Evolutionary conservation across 2,113 vertebrate species (phyloP), one percentile per base, ranked within the genome.

Genomic region (Acrocephalus kingi): DNA sequence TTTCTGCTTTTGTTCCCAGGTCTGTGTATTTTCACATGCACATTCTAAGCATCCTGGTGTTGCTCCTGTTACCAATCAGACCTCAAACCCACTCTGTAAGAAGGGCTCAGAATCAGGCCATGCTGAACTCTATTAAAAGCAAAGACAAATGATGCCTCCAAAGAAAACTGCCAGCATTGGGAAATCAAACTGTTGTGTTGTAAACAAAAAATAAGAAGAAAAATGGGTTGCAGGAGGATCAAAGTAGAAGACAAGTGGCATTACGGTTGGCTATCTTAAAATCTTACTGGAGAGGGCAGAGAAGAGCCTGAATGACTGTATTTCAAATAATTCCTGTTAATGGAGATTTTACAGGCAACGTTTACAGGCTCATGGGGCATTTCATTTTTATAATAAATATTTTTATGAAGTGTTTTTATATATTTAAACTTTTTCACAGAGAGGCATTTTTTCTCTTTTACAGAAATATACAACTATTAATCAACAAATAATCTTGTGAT

Each of bases 11-110:
- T 94, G 25, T 97, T 96, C 76, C 39, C 84, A 99, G 99, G 97
- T 99, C 99, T 20, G 98, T 99, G 98, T 99, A 99, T 97, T 99
- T 99, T 95, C 98, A 99, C 75, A 97, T 99, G 94, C 99, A 99
- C 95, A 97, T 99, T 95, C 87, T 99, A 95, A 98, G 99, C 96
- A 97, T 99, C 97, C 97, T 99, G 97, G 97, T 98, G 52, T 97
- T 98, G 76, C 92, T 99, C 12, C 68, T 97, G 74, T 97, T 99
- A 89, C 98, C 97, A 7, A n/a, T 82, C 80, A 98, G 97, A 94
- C 92, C 97, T 85, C 95, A 76, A 59, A 74, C 94, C 52, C 51
- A 41, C 90, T 73, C 37, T 24, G 25, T 78, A 68, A 95, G 74
- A 80, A 77, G 48, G 27, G 89, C 85, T 96, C 95, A 86, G 90